These are phyloP conservation scores for Bufo gargarizans DNA, from an alignment of 2,113 vertebrate genomes.

Conservation along the genomic window DNA sequence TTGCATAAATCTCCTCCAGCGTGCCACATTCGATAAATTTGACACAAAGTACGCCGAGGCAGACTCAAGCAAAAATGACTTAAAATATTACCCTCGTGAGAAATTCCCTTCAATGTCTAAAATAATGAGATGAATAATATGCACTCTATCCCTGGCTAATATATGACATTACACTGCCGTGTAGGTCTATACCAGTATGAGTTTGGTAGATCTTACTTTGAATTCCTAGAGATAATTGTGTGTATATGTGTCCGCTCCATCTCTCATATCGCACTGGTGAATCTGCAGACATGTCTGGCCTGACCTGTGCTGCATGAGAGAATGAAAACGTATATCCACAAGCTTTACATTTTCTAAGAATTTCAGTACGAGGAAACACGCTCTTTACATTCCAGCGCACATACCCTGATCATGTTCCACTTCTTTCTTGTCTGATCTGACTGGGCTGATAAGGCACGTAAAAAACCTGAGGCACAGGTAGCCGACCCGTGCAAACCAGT, in stretches of 20 bases:
- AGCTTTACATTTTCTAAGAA: slow-evolving; percentile 27
- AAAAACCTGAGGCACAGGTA: neutral
- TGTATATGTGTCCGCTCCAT: neutral
- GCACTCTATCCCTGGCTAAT: too few species aligned
- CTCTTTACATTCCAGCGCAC: slow-evolving; percentile 42
- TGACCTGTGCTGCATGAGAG: neutral
- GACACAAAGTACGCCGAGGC: too few species aligned
- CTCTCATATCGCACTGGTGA: neutral
- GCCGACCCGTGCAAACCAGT: neutral
- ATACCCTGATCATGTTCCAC: neutral
- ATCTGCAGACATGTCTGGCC: neutral
- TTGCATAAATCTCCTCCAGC: too few species aligned
- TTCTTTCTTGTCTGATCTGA: slow-evolving; percentile 27
- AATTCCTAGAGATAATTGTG: neutral
- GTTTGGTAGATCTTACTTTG: too few species aligned
- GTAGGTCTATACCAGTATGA: too few species aligned
- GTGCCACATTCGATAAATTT: too few species aligned
- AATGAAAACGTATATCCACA: neutral
- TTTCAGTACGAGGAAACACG: neutral
- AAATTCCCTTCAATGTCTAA: too few species aligned
- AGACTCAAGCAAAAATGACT: too few species aligned
- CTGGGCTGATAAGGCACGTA: slow-evolving; percentile 36
- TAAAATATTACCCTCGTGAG: too few species aligned
- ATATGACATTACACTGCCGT: too few species aligned
- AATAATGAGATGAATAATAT: too few species aligned